Percentiles rank a stretch among this genome's conserved stretches.
These are phyloP conservation scores for Drosophila heteroneura DNA, from an alignment of 2,888 invertebrate genomes.

Conservation along the genomic window DNA sequence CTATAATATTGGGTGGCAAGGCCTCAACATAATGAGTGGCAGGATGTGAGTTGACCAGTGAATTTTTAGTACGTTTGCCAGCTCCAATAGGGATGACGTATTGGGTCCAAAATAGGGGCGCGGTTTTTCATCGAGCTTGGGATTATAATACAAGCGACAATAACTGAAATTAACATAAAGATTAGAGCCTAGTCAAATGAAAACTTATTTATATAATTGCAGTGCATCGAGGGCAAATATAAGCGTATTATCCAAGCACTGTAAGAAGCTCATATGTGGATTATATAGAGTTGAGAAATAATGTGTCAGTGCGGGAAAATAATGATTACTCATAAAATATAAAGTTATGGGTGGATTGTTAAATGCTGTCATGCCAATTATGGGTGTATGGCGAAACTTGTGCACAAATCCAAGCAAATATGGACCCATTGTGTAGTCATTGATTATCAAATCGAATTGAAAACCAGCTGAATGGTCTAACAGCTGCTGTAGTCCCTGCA, in stretches of 20 bases:
- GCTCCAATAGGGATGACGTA: conserved; percentile 50
- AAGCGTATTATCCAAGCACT: conserved; percentile 67
- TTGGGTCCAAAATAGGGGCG: conserved; percentile 45
- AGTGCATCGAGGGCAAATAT: conserved; percentile 57
- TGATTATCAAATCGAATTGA: conserved; percentile 80
- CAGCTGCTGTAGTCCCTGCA: conserved; percentile 64
- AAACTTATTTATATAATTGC: conserved; percentile 31
- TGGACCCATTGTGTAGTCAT: conserved; percentile 78
- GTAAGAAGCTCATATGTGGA: conserved; percentile 65
- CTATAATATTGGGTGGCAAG: conserved; percentile 78
- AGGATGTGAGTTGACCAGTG: conserved; percentile 78
- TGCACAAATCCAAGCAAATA: conserved; percentile 78
- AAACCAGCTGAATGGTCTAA: conserved; percentile 75
- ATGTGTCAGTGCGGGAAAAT: conserved; percentile 70
- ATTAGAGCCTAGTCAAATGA: background rate
- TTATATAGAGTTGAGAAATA: conserved; percentile 52
- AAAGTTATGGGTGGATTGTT: conserved; percentile 59
- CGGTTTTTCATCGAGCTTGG: conserved; percentile 58
- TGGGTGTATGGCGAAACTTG: conserved; percentile 78
- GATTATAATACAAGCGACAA: conserved; percentile 46
- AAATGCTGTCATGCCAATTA: conserved; percentile 74
- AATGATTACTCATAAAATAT: conserved; percentile 67
- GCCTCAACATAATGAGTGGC: conserved; percentile 73
- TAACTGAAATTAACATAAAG: conserved; percentile 37
- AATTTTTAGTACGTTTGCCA: conserved; percentile 62